Percentiles rank a stretch among this genome's conserved stretches.
These are phyloP conservation scores for Microtus oregoni DNA, from an alignment of 2,113 vertebrate genomes.

Conservation along the genomic window DNA sequence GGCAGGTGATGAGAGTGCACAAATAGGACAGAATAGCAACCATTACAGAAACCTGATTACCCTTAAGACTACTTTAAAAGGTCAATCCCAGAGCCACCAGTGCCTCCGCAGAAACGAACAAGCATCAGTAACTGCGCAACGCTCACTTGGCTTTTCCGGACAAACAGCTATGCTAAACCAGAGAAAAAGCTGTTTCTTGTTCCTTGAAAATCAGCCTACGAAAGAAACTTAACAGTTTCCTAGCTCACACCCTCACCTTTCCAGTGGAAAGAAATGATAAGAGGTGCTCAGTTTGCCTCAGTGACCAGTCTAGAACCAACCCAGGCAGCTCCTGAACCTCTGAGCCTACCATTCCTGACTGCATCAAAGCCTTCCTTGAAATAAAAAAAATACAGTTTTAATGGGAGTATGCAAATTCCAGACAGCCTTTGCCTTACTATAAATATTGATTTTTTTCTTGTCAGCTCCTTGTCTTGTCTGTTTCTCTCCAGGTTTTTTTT, in stretches of 20 bases:
- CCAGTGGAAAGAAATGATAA: neutral
- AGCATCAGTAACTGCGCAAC: neutral
- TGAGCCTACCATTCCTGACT: neutral
- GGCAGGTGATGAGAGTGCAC: neutral
- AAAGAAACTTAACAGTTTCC: neutral
- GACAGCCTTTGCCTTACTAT: conserved; percentile 23
- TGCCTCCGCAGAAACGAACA: neutral
- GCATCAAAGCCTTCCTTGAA: neutral
- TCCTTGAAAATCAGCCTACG: conserved; percentile 22
- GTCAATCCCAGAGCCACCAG: neutral
- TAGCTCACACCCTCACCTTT: conserved; percentile 4
- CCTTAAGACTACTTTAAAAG: conserved; percentile 23
- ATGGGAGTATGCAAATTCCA: conserved; percentile 12
- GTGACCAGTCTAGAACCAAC: neutral
- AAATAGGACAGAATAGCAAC: neutral
- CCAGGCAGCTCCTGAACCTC: neutral
- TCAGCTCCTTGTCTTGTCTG: conserved; percentile 27
- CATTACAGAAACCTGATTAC: neutral
- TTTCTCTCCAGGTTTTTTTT: conserved; percentile 36
- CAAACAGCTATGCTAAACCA: conserved; percentile 41
- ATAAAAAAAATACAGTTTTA: neutral
- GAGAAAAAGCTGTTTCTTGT: conserved; percentile 7
- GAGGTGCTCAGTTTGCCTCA: neutral
- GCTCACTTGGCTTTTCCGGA: conserved; percentile 40
- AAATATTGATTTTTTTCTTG: conserved; percentile 35